These are phyloP conservation scores for Cotesia vestalis DNA, from an alignment of 1,140 invertebrate genomes.

Conservation along the genomic window DNA sequence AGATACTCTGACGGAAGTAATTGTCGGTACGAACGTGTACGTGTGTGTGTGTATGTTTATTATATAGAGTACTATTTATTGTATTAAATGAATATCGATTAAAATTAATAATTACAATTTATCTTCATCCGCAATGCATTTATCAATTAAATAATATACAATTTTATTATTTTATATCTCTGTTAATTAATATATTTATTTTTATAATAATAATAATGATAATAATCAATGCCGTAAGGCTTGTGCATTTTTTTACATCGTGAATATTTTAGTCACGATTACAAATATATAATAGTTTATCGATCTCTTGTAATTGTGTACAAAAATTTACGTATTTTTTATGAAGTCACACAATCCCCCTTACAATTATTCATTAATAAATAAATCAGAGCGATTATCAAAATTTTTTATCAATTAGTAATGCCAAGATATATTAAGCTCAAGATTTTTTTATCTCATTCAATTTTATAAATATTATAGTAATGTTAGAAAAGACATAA, in stretches of 20 bases:
- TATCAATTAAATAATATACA: conserved; percentile 1
- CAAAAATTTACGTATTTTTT: conserved; percentile 20
- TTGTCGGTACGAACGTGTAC: conserved; percentile 37
- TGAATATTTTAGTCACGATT: background rate
- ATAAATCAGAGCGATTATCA: conserved; percentile 12
- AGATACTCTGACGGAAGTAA: conserved; percentile 55
- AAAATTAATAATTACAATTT: conserved; percentile 61
- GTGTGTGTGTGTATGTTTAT: conserved; percentile 50
- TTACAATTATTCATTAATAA: background rate
- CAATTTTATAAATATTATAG: no score
- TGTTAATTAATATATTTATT: background rate
- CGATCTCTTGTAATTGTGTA: background rate
- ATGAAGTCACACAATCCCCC: background rate
- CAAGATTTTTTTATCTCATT: no score
- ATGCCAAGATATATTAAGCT: no score
- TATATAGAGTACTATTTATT: conserved; percentile 33
- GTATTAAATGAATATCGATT: conserved; percentile 57
- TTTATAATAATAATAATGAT: background rate
- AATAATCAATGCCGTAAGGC: background rate
- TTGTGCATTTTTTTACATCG: conserved; percentile 16
- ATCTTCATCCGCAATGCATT: conserved; percentile 1
- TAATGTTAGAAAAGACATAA: no score
- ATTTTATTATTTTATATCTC: background rate
- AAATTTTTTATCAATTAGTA: background rate
- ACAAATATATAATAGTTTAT: background rate